Base-by-base conservation (phyloP, 2,797 vertebrate species). In the Amblyopsis hoosieri region DNA sequence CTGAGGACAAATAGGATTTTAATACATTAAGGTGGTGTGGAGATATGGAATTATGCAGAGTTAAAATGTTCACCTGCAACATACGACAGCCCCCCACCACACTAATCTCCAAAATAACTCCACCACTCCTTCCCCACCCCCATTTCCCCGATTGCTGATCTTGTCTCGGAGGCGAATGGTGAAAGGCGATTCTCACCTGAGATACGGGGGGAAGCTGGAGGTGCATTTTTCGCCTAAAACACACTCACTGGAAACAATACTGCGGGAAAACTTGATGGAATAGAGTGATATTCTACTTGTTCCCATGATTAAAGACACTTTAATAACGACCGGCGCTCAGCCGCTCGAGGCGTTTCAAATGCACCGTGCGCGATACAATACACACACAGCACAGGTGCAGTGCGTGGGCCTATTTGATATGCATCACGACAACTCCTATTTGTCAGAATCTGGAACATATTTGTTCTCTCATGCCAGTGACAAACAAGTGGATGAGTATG, bases 61-160 rank as follows among this genome's bases (percentile, higher is more conserved):
- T 87, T 89, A 82, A 86, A 86, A 81, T 90, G 83, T 82, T 88
- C 84, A 89, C 88, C 91, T 91, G 85, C 70, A 81, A 83, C 83
- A 81, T 79, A 88, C 86, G 83, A 89, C 87, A 85, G 84, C 81
- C 84, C 42, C 84, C 84, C 85, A 87, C 84, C 82, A 64, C 77
- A 86, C 85, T 91, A 91, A 91, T 91, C 90, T 91, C 84, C 76
- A 83, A 85, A 85, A 89, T 85, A 88, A 91, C 86, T 87, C 85
- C 87, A 29, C 23, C 3, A 1, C 23, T 29, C 23, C 23, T 29
- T 3, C 23, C 23, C 23, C 23, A 29, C 84, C 86, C 81, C 54
- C 55, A 80, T 81, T 77, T 85, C 85, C 83, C 80, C 87, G 88
- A 92, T 92, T 84, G 82, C 85, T 87, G 87, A 90, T 89, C 87